Base-by-base conservation (phyloP, 2,113 vertebrate genomes). In the Sinocyclocheilus rhinocerous region DNA sequence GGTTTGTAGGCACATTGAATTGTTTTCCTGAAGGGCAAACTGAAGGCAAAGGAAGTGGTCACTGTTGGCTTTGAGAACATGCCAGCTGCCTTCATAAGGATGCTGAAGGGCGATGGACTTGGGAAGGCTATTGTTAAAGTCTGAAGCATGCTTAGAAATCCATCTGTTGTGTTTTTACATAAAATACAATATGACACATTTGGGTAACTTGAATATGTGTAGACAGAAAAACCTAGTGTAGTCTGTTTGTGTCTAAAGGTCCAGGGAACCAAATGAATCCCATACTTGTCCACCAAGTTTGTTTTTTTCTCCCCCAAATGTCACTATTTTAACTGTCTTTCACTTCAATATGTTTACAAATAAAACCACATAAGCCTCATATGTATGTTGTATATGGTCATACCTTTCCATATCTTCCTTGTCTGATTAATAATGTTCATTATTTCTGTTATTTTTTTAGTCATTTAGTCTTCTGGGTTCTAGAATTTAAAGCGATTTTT, bases 51-150 rank as follows among this genome's bases (percentile, higher is more conserved):
- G 0, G 97, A 98, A 86, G 87, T 96, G 1, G 0, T 97, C 84
- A 97, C 92, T 5, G 91, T 95, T 89, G 97, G 97, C 87, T 98
- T 98, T 93, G 95, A 96, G 86, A 97, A 97, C 76, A 96, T 97
- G 95, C 97, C 96, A 1, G 76, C 81, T 81, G 96, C 96, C 57
- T 98, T 98, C 78, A 96, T 97, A 88, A 96, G 95, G 87, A 89
- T 98, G 93, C 89, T 98, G 88, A 94, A 84, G 83, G 97, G 97
- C 89, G 94, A 97, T 22, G 97, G 97, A 90, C 13, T 91, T 72
- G 97, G 96, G 83, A 98, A 98, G 93, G 92, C 97, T 0, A 0
- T 97, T 26, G 69, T 99, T 59, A 94, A 95, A 83, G 93, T 90
- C 11, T 97, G 88, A 84, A 52, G 18, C 33, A 42, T n/a, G 57